A percentile compares a stretch with the other conserved stretches of the same genome.
These are phyloP conservation scores for Oryctes rhinoceros DNA, from an alignment of 1,140 invertebrate genomes.

Conservation along the genomic window DNA sequence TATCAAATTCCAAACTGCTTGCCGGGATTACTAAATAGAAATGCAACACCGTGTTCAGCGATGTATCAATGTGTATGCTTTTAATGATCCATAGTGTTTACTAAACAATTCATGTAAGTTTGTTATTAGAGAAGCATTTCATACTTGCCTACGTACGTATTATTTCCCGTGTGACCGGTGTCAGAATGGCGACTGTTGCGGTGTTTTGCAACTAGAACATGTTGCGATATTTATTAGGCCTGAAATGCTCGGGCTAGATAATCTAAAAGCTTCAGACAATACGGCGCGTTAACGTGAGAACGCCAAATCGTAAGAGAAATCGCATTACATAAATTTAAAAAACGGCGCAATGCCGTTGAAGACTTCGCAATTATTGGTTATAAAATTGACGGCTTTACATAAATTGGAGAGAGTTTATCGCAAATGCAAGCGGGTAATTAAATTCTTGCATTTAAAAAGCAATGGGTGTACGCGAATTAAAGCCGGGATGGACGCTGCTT, in stretches of 20 bases:
- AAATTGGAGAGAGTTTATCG: background rate
- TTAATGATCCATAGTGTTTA: too few species aligned
- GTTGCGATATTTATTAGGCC: conserved; percentile 8
- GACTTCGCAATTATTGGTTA: too few species aligned
- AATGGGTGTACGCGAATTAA: too few species aligned
- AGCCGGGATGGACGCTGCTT: too few species aligned
- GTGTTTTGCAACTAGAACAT: conserved; percentile 25
- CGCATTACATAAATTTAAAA: conserved; percentile 14
- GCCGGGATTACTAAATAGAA: too few species aligned
- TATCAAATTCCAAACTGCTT: too few species aligned
- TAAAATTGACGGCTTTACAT: too few species aligned
- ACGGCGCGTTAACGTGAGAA: background rate
- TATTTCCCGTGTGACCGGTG: conserved; percentile 23
- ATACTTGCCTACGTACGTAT: background rate
- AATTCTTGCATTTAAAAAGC: too few species aligned
- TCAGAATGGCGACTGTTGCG: background rate
- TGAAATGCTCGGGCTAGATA: background rate
- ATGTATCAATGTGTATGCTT: too few species aligned
- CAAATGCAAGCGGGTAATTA: too few species aligned
- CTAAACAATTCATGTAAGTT: too few species aligned
- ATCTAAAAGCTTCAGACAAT: conserved; percentile 12
- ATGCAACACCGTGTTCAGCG: too few species aligned
- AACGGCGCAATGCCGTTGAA: background rate
- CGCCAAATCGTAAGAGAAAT: conserved; percentile 3
- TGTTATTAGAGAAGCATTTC: background rate